Evolutionary conservation across 2,797 vertebrate species (phyloP).

Genomic region (Phrynocephalus forsythii): DNA sequence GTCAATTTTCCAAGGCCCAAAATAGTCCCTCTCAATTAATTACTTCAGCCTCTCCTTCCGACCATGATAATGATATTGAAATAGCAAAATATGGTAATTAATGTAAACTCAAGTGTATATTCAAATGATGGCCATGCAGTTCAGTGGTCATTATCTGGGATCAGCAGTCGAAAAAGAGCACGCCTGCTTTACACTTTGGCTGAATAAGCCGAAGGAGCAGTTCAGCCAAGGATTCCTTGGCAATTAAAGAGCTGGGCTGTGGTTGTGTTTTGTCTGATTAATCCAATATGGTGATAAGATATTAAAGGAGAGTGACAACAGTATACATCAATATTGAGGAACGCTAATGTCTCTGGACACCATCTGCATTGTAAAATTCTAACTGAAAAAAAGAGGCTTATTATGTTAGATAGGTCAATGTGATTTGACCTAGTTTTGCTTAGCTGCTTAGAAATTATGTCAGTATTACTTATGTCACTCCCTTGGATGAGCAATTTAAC

Average conservation of each 20-base stretch:
- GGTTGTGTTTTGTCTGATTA: conserved; percentile 80
- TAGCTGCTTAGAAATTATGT: conserved; percentile 83
- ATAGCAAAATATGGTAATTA: not conserved
- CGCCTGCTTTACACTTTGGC: conserved; percentile 18
- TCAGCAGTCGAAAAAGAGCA: conserved; percentile 9
- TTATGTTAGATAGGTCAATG: conserved; percentile 88
- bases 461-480: conserved; percentile 86
- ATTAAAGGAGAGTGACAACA: conserved; percentile 74
- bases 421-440: conserved; percentile 93
- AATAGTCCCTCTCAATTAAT: accelerated
- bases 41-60: accelerated
- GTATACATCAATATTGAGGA: conserved; percentile 74
- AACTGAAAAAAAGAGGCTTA: conserved; percentile 79
- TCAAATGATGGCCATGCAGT: not conserved
- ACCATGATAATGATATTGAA: not conserved
- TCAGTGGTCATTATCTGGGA: conserved; percentile 14
- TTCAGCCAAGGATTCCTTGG: conserved; percentile 37
- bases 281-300: conserved; percentile 74
- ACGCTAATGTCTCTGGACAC: conserved; percentile 77
- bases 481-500: conserved; percentile 77
- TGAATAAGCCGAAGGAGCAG: conserved; percentile 29
- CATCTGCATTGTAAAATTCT: conserved; percentile 75
- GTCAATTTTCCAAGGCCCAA: not conserved
- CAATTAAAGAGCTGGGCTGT: conserved; percentile 61
- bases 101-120: not conserved